Percentiles rank a stretch among this genome's conserved stretches.
These are phyloP conservation scores for Melanotus villosus DNA, from an alignment of 2,888 invertebrate genomes.

Conservation along the genomic window DNA sequence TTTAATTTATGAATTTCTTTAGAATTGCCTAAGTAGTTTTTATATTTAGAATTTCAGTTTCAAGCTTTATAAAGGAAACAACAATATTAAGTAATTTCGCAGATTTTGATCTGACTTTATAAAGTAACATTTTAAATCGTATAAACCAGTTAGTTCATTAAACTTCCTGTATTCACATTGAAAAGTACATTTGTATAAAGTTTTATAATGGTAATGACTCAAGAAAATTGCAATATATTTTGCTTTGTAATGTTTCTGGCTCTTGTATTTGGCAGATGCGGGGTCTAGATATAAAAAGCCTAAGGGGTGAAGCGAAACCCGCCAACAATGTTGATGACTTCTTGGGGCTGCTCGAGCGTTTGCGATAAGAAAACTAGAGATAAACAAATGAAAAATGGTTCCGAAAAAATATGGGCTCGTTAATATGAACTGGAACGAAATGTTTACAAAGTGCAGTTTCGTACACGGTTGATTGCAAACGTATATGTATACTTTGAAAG, in stretches of 20 bases:
- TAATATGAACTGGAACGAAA: constrained; percentile 58
- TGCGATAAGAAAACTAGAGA: constrained; percentile 59
- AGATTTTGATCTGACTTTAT: too few relatives aligned
- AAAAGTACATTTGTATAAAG: not conserved
- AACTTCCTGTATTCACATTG: not conserved
- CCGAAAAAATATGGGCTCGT: constrained; percentile 58
- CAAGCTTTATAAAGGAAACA: too few relatives aligned
- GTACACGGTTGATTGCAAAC: constrained; percentile 45
- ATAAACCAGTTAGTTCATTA: not conserved
- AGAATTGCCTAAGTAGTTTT: too few relatives aligned
- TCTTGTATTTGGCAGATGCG: constrained; percentile 42
- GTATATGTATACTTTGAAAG: constrained; percentile 43
- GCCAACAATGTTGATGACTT: constrained; percentile 50
- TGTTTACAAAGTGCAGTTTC: constrained; percentile 51
- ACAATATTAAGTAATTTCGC: too few relatives aligned
- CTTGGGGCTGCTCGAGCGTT: constrained; percentile 48
- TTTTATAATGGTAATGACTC: not conserved
- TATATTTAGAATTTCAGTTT: too few relatives aligned
- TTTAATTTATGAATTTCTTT: too few relatives aligned
- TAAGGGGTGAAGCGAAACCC: constrained; percentile 41
- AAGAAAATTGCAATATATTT: constrained; percentile 30
- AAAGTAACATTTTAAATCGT: not conserved
- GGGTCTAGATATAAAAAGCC: constrained; percentile 47
- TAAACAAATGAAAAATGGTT: constrained; percentile 65
- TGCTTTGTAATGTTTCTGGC: constrained; percentile 42